Conservation (phyloP, 2,113 vertebrate genomes). For the Tympanuchus pallidicinctus region DNA sequence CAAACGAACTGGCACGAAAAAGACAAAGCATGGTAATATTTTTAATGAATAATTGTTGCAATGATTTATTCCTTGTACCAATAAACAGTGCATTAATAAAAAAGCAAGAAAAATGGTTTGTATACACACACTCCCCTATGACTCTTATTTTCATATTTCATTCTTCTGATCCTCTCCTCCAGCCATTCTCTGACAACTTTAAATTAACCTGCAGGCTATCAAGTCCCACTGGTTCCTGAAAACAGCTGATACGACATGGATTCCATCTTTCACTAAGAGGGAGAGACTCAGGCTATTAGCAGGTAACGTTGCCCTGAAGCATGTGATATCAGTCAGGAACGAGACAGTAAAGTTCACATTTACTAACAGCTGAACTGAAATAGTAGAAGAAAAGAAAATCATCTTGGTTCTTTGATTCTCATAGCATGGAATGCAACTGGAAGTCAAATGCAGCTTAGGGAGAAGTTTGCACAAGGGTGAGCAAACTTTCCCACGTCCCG, state of each 20-base stretch:
- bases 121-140: background rate
- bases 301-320: background rate
- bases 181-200: background rate
- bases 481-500: slow-evolving; percentile 57
- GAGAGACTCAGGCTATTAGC: background rate
- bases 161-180: background rate
- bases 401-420: background rate
- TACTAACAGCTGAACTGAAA: slow-evolving; percentile 6
- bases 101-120: background rate
- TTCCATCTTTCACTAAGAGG: background rate
- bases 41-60: background rate
- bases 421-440: background rate
- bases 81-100: background rate
- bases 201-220: background rate
- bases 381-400: background rate
- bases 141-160: background rate
- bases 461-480: background rate
- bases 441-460: background rate
- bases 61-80: background rate
- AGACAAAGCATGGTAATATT: background rate
- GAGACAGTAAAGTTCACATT: background rate
- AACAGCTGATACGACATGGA: background rate
- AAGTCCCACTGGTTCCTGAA: background rate
- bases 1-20: background rate
- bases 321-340: background rate